Conservation (phyloP, 2,113 vertebrate species). For the Diadophis punctatus region DNA sequence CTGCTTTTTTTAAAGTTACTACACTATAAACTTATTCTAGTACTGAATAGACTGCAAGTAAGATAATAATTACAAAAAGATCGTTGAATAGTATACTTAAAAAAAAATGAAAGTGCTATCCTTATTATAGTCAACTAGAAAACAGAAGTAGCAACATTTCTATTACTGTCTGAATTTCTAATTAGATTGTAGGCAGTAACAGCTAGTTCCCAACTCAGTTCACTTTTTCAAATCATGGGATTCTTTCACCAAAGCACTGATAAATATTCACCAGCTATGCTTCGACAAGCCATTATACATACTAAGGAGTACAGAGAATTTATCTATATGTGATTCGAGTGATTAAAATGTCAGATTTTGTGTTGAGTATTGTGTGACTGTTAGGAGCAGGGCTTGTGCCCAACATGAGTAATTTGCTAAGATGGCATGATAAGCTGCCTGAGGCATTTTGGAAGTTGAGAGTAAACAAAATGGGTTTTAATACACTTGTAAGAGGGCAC, state of each 20-base stretch:
- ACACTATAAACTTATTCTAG: not conserved
- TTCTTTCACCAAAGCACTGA: not conserved
- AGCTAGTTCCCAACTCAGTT: not conserved
- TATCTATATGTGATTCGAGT: constrained; percentile 30
- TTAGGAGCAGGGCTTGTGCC: constrained; percentile 47
- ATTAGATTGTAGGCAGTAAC: not conserved
- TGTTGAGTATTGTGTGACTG: constrained; percentile 37
- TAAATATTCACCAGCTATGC: not conserved
- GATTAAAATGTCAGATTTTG: constrained; percentile 20
- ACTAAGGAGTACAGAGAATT: constrained; percentile 37
- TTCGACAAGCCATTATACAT: not conserved
- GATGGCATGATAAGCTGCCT: constrained; percentile 44
- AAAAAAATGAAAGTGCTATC: too few relatives aligned
- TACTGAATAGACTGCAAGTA: not conserved
- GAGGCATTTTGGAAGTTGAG: constrained; percentile 57
- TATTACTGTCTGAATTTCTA: not conserved
- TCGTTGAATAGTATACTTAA: not conserved
- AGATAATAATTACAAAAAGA: not conserved
- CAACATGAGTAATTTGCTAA: constrained; percentile 54
- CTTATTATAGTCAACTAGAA: not conserved
- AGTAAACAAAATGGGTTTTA: constrained; percentile 62
- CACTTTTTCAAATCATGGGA: not conserved
- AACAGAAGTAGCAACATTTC: not conserved
- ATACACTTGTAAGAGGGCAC: constrained; percentile 60
- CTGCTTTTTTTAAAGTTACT: not conserved